Evolutionary conservation across 2,797 vertebrate genomes (phyloP).

Genomic region (Acrocephalus scirpaceus): DNA sequence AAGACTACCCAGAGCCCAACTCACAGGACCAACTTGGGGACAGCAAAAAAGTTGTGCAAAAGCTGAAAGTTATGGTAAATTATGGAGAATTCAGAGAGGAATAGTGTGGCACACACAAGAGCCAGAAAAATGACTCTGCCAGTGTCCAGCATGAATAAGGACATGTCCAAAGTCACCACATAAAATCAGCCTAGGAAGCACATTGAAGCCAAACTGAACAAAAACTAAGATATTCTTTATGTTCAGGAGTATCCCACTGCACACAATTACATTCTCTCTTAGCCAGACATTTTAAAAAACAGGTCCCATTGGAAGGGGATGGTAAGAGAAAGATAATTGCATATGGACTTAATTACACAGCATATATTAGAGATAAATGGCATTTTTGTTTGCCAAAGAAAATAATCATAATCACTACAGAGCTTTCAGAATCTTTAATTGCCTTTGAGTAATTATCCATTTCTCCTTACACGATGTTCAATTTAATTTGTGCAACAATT

Average conservation of each 20-base stretch:
- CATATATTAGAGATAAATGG: conserved; percentile 60
- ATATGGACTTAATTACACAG: conserved; percentile 55
- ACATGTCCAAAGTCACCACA: neutral
- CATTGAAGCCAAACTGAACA: neutral
- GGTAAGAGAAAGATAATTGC: conserved; percentile 55
- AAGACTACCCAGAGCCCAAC: neutral
- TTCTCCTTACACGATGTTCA: conserved; percentile 15
- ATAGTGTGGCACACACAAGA: neutral
- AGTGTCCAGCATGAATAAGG: neutral
- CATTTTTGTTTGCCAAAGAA: conserved; percentile 51
- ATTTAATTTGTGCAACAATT: conserved; percentile 50
- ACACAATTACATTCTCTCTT: neutral
- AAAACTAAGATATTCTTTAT: neutral
- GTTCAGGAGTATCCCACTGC: neutral
- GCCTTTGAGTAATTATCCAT: conserved; percentile 59
- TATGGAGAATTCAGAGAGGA: neutral
- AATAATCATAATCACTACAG: conserved; percentile 67
- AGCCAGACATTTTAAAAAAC: conserved; percentile 4
- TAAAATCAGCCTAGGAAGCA: neutral
- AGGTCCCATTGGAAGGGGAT: conserved; percentile 15
- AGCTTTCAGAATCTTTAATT: conserved; percentile 63
- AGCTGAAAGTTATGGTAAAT: neutral
- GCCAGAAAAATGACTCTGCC: neutral
- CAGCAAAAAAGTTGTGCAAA: neutral
- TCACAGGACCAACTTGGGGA: neutral